These are phyloP conservation scores for Aphaenogaster floridana DNA, from an alignment of 1,140 invertebrate species.

Conservation along the genomic window DNA sequence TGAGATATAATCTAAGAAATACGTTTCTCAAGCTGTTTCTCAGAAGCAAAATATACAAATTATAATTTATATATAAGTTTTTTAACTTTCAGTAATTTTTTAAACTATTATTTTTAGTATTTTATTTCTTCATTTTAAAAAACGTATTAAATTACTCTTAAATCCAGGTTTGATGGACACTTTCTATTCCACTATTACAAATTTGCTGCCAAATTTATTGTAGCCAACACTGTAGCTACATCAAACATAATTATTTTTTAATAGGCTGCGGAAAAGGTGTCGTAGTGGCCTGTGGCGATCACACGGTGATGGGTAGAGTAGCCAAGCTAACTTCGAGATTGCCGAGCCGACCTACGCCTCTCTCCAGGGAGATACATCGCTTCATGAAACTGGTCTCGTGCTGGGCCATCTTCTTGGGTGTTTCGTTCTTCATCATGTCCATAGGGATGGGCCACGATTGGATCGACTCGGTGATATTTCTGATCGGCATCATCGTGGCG, in stretches of 20 bases:
- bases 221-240: background rate
- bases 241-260: constrained; percentile 81
- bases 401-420: constrained; percentile 98
- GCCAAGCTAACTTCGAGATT: constrained; percentile 98
- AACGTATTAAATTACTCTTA: background rate
- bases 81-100: background rate
- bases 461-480: constrained; percentile 99
- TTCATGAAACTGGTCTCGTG: constrained; percentile 99
- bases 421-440: constrained; percentile 98
- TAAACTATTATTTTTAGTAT: background rate
- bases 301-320: constrained; percentile 99
- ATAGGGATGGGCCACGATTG: constrained; percentile 98
- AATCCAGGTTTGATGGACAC: background rate
- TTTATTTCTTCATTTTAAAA: constrained; percentile 13
- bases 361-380: constrained; percentile 99
- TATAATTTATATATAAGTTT: background rate
- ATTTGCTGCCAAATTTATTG: background rate
- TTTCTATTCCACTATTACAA: background rate
- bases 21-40: background rate
- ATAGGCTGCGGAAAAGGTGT: constrained; percentile 95
- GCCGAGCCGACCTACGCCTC: constrained; percentile 98
- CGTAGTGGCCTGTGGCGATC: constrained; percentile 98
- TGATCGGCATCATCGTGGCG: constrained; percentile 99
- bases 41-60: background rate
- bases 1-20: background rate